These are phyloP conservation scores for Cheumatopsyche charites DNA, from an alignment of 1,140 invertebrate species.

Conservation along the genomic window DNA sequence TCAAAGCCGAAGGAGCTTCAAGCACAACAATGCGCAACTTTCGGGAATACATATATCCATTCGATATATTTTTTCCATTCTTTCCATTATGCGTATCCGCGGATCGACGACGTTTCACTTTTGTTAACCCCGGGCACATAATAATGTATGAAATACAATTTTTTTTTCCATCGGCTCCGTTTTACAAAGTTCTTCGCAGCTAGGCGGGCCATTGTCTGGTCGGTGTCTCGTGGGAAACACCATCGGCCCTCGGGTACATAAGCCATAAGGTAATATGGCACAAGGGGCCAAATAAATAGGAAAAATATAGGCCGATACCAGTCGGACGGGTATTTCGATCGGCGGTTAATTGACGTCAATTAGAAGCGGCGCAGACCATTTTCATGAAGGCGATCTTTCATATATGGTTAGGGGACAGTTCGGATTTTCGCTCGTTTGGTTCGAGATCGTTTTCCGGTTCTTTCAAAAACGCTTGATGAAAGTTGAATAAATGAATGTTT, in stretches of 20 bases:
- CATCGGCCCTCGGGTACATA: not conserved
- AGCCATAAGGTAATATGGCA: not conserved
- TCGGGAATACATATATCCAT: conserved; percentile 1
- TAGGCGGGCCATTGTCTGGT: conserved; percentile 12
- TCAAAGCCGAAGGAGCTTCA: conserved; percentile 43
- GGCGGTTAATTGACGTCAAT: not conserved
- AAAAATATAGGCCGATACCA: conserved; percentile 16
- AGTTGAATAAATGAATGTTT: too few species aligned
- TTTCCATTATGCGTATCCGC: not conserved
- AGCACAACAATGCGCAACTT: conserved; percentile 23
- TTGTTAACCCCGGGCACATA: not conserved
- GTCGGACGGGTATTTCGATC: not conserved
- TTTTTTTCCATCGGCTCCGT: not conserved
- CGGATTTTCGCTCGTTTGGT: too few species aligned
- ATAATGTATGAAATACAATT: not conserved
- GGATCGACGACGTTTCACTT: conserved; percentile 13
- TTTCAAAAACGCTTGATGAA: too few species aligned
- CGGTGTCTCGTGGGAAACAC: conserved; percentile 23
- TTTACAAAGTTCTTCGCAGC: not conserved
- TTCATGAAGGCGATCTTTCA: too few species aligned
- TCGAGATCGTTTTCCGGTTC: too few species aligned
- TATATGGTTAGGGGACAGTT: too few species aligned
- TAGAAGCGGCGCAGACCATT: too few species aligned
- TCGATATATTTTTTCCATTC: not conserved
- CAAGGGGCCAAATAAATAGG: conserved; percentile 11